Percentiles rank a stretch among this genome's conserved stretches.
Evolutionary conservation across 92 coral and sea anemone genomes (phyloP).

Genomic region (Phenganax stokvisi): DNA sequence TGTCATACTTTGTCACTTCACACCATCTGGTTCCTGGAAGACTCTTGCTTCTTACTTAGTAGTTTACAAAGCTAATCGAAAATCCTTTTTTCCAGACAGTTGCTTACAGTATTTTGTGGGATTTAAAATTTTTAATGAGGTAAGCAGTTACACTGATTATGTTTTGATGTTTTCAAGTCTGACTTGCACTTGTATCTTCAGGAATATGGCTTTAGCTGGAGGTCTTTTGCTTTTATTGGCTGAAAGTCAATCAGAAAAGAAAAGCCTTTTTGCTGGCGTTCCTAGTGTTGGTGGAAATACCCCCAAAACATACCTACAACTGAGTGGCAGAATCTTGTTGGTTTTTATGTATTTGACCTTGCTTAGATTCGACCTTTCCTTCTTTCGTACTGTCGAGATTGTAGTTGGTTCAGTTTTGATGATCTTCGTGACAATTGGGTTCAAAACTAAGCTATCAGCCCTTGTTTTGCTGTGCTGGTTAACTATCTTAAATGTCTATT

Average conservation of each 20-base stretch:
- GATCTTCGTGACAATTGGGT: slow-evolving; percentile 89
- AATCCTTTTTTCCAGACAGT: slow-evolving; percentile 59
- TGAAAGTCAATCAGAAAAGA: slow-evolving; percentile 88
- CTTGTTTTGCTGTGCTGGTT: slow-evolving; percentile 75
- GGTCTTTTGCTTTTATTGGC: slow-evolving; percentile 83
- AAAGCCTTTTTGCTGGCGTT: slow-evolving; percentile 93
- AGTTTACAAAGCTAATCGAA: too few species aligned
- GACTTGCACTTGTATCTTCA: slow-evolving; percentile 16
- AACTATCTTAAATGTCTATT: slow-evolving; percentile 64
- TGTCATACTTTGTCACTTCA: too few species aligned
- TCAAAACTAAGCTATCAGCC: slow-evolving; percentile 92
- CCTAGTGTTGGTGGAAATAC: slow-evolving; percentile 94
- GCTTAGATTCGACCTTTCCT: slow-evolving; percentile 72
- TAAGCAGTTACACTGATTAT: slow-evolving; percentile 16
- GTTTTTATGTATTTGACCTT: slow-evolving; percentile 96
- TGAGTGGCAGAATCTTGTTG: slow-evolving; percentile 90
- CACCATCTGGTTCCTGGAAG: too few species aligned
- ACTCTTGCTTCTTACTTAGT: too few species aligned
- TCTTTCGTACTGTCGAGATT: slow-evolving; percentile 69
- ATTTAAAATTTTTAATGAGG: slow-evolving; percentile 87
- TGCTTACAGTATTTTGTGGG: slow-evolving; percentile 97
- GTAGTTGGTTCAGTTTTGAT: slow-evolving; percentile 79
- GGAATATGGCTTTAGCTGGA: slow-evolving; percentile 96
- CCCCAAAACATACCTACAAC: slow-evolving; percentile 93
- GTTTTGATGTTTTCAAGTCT: neutral